These are phyloP conservation scores for Pangasius mekongensis DNA, from an alignment of 2,797 vertebrate genomes.

Conservation along the genomic window DNA sequence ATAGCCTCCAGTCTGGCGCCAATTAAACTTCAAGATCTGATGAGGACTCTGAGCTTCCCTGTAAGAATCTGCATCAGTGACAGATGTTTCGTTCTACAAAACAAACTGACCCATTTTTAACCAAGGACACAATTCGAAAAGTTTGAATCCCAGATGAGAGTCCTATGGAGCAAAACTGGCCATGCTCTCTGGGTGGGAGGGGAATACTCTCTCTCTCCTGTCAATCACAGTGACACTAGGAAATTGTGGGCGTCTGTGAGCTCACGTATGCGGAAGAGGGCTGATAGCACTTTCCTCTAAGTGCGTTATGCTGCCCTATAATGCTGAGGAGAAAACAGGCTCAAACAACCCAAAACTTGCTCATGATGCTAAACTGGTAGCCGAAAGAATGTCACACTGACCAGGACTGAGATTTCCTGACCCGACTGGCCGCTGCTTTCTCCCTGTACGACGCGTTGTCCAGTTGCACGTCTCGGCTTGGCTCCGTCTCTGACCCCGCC, in stretches of 20 bases:
- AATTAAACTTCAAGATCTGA: background rate
- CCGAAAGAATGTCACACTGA: conserved; percentile 66
- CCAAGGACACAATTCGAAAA: background rate
- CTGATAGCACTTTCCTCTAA: background rate
- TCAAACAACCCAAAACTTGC: background rate
- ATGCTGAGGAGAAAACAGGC: background rate
- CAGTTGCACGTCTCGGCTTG: conserved; percentile 76
- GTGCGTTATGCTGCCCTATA: background rate
- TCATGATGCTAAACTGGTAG: background rate
- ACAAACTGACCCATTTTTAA: no score
- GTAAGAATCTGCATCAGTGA: background rate
- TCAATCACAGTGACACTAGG: background rate
- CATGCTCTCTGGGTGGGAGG: background rate
- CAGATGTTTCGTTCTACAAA: no score
- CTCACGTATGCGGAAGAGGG: background rate
- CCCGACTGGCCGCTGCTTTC: conserved; percentile 69
- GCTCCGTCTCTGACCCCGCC: conserved; percentile 73
- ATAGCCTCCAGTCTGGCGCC: background rate
- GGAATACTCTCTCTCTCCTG: background rate
- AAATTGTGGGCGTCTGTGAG: background rate
- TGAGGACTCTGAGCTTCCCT: background rate
- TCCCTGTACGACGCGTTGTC: conserved; percentile 81
- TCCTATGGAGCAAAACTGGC: background rate
- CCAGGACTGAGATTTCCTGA: conserved; percentile 91
- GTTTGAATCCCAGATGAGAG: background rate